Percentiles rank a stretch among this genome's conserved stretches.
These are phyloP conservation scores for Heterocephalus glaber DNA, from an alignment of 2,113 vertebrate genomes.

Conservation along the genomic window DNA sequence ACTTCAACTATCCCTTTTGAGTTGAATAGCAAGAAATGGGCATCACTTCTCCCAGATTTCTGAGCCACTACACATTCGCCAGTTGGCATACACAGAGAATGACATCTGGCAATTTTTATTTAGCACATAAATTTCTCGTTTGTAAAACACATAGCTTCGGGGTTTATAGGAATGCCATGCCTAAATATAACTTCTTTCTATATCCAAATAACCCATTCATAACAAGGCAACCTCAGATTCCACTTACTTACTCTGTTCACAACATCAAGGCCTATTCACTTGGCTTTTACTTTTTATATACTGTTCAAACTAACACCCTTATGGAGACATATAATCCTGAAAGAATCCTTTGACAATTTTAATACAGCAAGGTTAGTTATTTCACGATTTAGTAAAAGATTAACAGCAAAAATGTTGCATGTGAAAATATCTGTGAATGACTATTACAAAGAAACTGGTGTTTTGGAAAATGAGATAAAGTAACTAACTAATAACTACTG, in stretches of 20 bases:
- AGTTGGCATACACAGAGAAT: constrained; percentile 63
- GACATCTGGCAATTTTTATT: constrained; percentile 74
- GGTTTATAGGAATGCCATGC: constrained; percentile 62
- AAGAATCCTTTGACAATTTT: constrained; percentile 29
- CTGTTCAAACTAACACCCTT: neutral
- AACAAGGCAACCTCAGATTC: neutral
- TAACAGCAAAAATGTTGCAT: constrained; percentile 20
- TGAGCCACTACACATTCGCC: neutral
- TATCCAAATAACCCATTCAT: constrained; percentile 67
- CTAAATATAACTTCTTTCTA: constrained; percentile 74
- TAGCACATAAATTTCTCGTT: constrained; percentile 67
- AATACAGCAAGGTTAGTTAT: neutral
- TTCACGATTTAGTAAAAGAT: neutral
- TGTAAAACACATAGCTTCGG: constrained; percentile 66
- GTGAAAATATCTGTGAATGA: constrained; percentile 39
- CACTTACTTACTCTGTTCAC: constrained; percentile 5
- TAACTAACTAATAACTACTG: constrained; percentile 40
- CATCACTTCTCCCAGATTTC: constrained; percentile 45
- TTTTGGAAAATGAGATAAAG: constrained; percentile 59
- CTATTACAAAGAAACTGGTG: neutral
- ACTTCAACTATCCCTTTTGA: neutral
- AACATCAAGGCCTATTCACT: neutral
- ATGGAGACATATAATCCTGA: neutral
- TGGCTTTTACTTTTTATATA: neutral
- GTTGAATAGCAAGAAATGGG: constrained; percentile 46